Evolutionary conservation across 2,113 vertebrate genomes (phyloP), one percentile per base, ranked within the genome.

Genomic region (Ictidomys tridecemlineatus): DNA sequence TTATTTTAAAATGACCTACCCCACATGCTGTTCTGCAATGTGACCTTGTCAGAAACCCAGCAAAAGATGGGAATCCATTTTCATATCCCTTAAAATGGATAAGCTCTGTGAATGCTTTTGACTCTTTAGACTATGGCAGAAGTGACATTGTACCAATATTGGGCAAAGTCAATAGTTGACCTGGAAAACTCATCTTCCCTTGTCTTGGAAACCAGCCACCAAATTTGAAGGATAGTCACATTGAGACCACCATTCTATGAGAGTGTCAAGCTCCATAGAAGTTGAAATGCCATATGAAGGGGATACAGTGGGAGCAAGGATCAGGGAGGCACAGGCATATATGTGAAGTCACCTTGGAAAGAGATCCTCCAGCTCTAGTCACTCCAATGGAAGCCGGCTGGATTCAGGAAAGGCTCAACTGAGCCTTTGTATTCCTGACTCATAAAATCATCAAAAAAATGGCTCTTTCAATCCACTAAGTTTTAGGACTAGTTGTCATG

Each of bases 1-100:
- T 80, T 97, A 74, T 72, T 94, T 94, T 77, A 73, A 92, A 89
- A 73, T 91, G 67, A 14, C 20, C 67, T 61, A 94, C 26, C 8
- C 0, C 39, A 91, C 4, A 32, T 53, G 24, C 18, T 97, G 4
- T 79, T 92, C 48, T 93, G 5, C n/a, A 89, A 30, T 77, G 34
- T 95, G 67, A 95, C 37, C 80, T 95, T 91, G 45, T 69, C 45
- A 73, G 18, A 8, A 70, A 2, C 13, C 69, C 5, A 69, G 48
- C 2, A 48, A 82, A 26, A 82, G 65, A 58, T 76, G 34, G 56
- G 63, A 84, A 3, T 76, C 34, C 67, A 37, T 67, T 94, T 94
- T 56, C 85, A 24, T 63, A 37, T 30, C 24, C 63, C 79, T 73
- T 63, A 83, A 93, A 76, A 56, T 37, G 56, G 0, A 20, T 63